Conservation (phyloP, 2,888 invertebrate genomes). For the Heteromurus nitidus region DNA sequence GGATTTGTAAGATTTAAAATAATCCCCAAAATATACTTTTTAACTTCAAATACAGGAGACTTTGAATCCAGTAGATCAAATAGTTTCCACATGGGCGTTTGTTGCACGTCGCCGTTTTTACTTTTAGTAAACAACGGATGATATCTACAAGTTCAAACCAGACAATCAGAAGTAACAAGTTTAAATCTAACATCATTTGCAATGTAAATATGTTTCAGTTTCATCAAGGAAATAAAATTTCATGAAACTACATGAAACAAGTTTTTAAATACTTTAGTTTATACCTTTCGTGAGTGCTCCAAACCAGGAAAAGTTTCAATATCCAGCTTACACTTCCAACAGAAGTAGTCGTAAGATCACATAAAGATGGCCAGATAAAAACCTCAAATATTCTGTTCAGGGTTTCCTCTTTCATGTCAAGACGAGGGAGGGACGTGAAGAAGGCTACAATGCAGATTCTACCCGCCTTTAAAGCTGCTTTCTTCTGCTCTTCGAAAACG, state of each 20-base stretch:
- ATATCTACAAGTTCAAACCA: constrained; percentile 37
- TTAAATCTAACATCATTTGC: not conserved
- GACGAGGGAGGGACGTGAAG: constrained; percentile 87
- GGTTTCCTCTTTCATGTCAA: constrained; percentile 83
- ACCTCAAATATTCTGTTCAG: constrained; percentile 85
- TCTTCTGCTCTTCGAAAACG: constrained; percentile 67
- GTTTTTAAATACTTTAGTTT: no score
- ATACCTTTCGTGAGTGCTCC: constrained; percentile 86
- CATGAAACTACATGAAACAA: no score
- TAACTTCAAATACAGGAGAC: constrained; percentile 60
- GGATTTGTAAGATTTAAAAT: constrained; percentile 62
- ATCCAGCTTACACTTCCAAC: constrained; percentile 75
- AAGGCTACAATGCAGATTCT: constrained; percentile 80
- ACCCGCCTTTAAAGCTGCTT: constrained; percentile 64
- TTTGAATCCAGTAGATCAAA: constrained; percentile 54
- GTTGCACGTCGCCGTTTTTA: constrained; percentile 20
- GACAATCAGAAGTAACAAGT: no score
- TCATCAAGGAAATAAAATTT: no score
- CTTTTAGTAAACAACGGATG: constrained; percentile 62
- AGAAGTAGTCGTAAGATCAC: constrained; percentile 74
- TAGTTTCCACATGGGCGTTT: constrained; percentile 64
- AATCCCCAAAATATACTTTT: constrained; percentile 64
- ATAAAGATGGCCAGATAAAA: constrained; percentile 86
- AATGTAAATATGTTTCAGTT: not conserved
- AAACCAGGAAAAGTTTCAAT: constrained; percentile 85